Percentiles rank a stretch among this genome's conserved stretches.
Evolutionary conservation across 2,888 invertebrate species (phyloP).

Genomic region (Mimumesa dahlbomi): DNA sequence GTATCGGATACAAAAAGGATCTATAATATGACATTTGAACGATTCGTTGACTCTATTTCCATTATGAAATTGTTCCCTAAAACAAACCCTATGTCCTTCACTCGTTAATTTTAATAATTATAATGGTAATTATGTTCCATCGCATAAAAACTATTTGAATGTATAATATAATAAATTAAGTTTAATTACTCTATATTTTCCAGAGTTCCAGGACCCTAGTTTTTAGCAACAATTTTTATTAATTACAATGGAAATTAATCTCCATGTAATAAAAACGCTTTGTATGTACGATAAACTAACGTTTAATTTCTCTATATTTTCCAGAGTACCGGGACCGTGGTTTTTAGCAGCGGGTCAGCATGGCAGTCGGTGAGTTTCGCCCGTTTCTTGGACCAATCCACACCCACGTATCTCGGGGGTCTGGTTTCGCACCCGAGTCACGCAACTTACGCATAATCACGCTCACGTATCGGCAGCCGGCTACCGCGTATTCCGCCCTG

Average conservation of each 20-base stretch:
- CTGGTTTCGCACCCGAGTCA: conserved; percentile 60
- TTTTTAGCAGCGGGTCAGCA: conserved; percentile 56
- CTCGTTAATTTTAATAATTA: no score
- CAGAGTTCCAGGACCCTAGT: conserved; percentile 36
- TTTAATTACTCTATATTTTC: not conserved
- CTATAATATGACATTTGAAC: no score
- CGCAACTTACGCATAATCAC: conserved; percentile 70
- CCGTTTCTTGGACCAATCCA: conserved; percentile 42
- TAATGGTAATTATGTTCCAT: no score
- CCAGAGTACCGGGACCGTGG: conserved; percentile 34
- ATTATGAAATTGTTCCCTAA: no score
- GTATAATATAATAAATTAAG: not conserved
- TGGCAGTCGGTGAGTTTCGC: conserved; percentile 71
- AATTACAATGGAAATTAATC: no score
- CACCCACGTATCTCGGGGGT: conserved; percentile 43
- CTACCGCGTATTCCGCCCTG: conserved; percentile 57
- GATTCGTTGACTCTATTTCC: no score
- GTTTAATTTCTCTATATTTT: not conserved
- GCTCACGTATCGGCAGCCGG: conserved; percentile 52
- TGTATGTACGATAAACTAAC: not conserved
- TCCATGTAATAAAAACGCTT: no score
- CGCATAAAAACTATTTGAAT: no score
- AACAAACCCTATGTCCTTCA: no score
- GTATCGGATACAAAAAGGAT: no score
- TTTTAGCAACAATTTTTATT: conserved; percentile 30